Evolutionary conservation across 64 coral and sea anemone genomes (phyloP).

Genomic region (Acropora yongei): DNA sequence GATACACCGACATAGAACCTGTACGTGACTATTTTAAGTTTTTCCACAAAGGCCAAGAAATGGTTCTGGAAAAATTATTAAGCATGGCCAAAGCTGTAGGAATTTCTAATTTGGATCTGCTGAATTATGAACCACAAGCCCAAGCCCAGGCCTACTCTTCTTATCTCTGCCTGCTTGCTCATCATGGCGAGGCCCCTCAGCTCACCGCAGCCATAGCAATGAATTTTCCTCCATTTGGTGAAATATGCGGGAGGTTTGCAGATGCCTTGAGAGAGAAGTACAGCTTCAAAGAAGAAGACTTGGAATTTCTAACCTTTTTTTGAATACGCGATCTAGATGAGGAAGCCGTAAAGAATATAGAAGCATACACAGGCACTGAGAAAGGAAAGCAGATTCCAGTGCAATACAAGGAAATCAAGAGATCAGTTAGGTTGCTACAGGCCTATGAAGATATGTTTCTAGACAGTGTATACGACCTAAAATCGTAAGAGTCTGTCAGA

Average conservation of each 20-base stretch:
- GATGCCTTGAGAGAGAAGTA: neutral
- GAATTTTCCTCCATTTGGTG: neutral
- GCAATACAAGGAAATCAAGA: neutral
- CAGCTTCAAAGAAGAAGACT: neutral
- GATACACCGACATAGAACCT: neutral
- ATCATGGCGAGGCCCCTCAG: neutral
- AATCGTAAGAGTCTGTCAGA: neutral
- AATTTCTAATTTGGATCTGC: neutral
- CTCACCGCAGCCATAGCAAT: neutral
- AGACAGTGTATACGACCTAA: neutral
- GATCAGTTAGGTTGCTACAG: neutral
- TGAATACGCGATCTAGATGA: neutral
- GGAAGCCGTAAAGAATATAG: neutral
- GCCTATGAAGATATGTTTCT: neutral
- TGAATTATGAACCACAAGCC: neutral
- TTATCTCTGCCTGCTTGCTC: neutral
- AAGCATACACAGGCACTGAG: neutral
- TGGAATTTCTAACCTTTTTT: neutral
- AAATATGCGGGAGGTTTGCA: neutral
- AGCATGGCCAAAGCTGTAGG: neutral
- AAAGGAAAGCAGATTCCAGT: neutral
- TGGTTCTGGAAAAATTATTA: neutral
- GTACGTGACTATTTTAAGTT: neutral
- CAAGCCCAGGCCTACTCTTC: neutral
- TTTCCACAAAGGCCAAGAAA: neutral